Conservation (phyloP, 2,113 vertebrate genomes). For the Dipodomys spectabilis region DNA sequence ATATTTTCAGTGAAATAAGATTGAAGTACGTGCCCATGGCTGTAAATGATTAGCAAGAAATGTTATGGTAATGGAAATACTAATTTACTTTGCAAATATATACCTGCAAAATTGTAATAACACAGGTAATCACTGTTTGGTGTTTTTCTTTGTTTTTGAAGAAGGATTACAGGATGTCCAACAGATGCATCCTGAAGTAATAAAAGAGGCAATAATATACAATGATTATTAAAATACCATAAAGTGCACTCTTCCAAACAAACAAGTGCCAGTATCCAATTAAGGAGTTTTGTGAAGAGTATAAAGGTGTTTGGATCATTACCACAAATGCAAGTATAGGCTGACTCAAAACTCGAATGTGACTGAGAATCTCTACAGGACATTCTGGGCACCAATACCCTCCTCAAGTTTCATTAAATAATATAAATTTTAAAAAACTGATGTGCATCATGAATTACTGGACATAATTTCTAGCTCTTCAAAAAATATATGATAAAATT, state of each 20-base stretch:
- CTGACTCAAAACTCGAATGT: constrained; percentile 69
- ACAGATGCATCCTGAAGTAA: background rate
- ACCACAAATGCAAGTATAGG: constrained; percentile 51
- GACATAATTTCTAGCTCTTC: constrained; percentile 69
- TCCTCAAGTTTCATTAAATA: constrained; percentile 46
- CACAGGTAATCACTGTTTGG: background rate
- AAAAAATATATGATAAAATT: constrained; percentile 64
- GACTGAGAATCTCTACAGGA: constrained; percentile 18
- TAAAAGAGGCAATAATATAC: constrained; percentile 49
- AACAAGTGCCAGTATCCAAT: constrained; percentile 46
- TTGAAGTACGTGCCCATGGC: background rate
- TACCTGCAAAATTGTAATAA: background rate
- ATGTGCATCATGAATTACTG: constrained; percentile 47
- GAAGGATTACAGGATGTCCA: constrained; percentile 12
- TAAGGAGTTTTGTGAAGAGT: constrained; percentile 19
- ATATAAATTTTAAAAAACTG: constrained; percentile 52
- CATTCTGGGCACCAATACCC: constrained; percentile 15
- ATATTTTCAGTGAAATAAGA: background rate
- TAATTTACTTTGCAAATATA: constrained; percentile 14
- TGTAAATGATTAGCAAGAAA: constrained; percentile 9
- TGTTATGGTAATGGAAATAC: background rate
- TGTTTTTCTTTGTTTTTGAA: constrained; percentile 40
- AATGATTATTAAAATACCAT: constrained; percentile 48
- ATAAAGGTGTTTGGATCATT: constrained; percentile 55
- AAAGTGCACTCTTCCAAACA: constrained; percentile 53